These are phyloP conservation scores for Lasioglossum vierecki DNA, from an alignment of 2,888 invertebrate genomes.

Conservation along the genomic window DNA sequence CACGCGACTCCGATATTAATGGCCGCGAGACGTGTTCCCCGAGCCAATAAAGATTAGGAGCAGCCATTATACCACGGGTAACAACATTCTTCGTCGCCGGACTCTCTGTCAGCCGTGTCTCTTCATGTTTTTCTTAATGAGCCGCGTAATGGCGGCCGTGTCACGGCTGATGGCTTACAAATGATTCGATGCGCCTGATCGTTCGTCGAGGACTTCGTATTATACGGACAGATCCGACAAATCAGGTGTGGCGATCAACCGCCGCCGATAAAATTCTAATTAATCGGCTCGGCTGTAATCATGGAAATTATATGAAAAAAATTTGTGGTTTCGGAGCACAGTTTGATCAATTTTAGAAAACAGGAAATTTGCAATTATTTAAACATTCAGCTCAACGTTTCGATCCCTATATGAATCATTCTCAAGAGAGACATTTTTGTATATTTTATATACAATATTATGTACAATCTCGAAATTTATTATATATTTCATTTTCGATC, in stretches of 20 bases:
- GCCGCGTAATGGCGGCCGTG: not conserved
- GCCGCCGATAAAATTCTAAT: not conserved
- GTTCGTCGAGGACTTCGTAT: not conserved
- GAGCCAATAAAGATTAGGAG: conserved; percentile 49
- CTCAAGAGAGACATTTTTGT: no score
- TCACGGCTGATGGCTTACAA: conserved; percentile 5
- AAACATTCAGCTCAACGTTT: no score
- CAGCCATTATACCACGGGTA: conserved; percentile 26
- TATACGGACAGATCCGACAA: not conserved
- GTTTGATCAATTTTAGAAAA: no score
- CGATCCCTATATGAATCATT: no score
- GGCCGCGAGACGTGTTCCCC: conserved; percentile 29
- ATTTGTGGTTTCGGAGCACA: no score
- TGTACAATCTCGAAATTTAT: no score
- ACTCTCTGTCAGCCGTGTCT: conserved; percentile 12
- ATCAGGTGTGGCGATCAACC: not conserved
- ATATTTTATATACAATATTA: no score
- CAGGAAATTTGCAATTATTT: no score
- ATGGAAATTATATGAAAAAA: not conserved
- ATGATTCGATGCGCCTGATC: not conserved
- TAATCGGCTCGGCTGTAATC: not conserved
- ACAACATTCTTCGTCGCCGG: conserved; percentile 19
- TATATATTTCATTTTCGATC: no score
- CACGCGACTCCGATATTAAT: conserved; percentile 30
- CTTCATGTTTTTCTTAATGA: conserved; percentile 17